phyloP scores from a whole-genome alignment of 2,888 invertebrate genomes.

The Tenthredo notha region DNA sequence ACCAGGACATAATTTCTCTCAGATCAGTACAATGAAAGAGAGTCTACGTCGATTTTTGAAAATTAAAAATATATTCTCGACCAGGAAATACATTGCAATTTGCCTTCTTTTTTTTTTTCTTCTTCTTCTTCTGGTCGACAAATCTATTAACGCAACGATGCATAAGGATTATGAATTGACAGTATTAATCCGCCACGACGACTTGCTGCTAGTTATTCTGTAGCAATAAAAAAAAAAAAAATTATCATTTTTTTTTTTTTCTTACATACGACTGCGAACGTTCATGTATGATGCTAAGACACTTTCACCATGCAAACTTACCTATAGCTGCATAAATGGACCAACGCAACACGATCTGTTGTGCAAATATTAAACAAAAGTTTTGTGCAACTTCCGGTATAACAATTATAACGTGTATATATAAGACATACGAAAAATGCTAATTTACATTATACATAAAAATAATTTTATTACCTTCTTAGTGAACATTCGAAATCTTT shows the following conservation, averaged over 20 bases:
- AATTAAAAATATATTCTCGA: neutral
- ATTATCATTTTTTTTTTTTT: neutral
- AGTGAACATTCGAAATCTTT: neutral
- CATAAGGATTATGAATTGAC: neutral
- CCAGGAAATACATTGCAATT: neutral
- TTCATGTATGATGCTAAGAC: neutral
- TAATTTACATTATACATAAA: neutral
- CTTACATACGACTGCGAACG: neutral
- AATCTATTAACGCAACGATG: neutral
- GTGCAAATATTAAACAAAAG: neutral
- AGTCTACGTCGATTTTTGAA: neutral
- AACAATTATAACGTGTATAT: neutral
- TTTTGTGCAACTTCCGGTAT: neutral
- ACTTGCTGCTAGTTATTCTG: neutral
- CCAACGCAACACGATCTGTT: neutral
- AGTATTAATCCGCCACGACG: neutral
- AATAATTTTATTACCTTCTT: neutral
- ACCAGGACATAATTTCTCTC: neutral
- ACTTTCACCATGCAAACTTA: neutral
- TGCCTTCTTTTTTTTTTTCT: neutral
- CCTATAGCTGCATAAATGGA: neutral
- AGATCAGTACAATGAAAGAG: neutral
- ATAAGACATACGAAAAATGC: neutral
- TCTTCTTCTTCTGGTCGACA: neutral
- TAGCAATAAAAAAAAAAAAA: neutral